Evolutionary conservation across 1,140 invertebrate species (phyloP).

Genomic region (Drosophila cardini): DNA sequence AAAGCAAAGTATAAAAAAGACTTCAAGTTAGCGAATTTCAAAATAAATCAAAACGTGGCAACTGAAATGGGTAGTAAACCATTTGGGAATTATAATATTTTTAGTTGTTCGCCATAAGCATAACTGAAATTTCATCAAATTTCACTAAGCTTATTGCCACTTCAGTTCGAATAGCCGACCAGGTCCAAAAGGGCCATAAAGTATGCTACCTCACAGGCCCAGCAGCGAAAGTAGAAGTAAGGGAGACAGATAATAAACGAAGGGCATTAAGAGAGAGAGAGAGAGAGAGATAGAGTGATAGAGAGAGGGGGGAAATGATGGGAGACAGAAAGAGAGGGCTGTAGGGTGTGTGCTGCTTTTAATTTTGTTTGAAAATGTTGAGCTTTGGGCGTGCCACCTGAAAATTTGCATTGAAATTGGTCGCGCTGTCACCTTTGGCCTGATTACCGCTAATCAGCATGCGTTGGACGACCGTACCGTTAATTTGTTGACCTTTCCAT

Average conservation of each 20-base stretch:
- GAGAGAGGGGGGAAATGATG: too few relatives aligned
- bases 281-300: too few relatives aligned
- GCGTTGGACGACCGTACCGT: constrained; percentile 8
- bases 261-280: not conserved
- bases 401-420: constrained; percentile 74
- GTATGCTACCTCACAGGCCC: constrained; percentile 8
- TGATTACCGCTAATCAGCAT: constrained; percentile 66
- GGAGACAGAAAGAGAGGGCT: not conserved
- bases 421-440: constrained; percentile 28
- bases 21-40: not conserved
- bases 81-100: constrained; percentile 7
- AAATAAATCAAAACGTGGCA: not conserved
- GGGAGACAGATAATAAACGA: constrained; percentile 23
- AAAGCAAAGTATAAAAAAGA: too few relatives aligned
- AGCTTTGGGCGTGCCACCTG: constrained; percentile 35
- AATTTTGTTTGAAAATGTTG: constrained; percentile 55
- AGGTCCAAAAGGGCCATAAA: not conserved
- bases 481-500: constrained; percentile 30
- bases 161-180: constrained; percentile 9
- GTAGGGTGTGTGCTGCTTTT: not conserved
- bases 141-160: constrained; percentile 15
- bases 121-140: constrained; percentile 13
- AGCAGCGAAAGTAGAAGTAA: not conserved
- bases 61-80: not conserved
- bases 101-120: not conserved